These are phyloP conservation scores for Indicator indicator DNA, from an alignment of 2,113 vertebrate genomes.

Conservation along the genomic window DNA sequence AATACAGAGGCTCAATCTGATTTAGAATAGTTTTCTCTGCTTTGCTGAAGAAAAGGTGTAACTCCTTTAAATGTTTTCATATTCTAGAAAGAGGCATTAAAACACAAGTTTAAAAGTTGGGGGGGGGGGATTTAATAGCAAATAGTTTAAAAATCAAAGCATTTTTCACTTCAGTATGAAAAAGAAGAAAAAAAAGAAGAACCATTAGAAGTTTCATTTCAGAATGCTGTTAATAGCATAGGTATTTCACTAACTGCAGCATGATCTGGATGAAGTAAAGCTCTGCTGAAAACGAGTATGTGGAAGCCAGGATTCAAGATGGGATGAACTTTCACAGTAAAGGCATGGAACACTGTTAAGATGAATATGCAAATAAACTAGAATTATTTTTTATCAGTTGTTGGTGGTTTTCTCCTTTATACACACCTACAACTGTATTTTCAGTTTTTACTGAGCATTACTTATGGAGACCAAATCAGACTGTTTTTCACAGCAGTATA, in stretches of 20 bases:
- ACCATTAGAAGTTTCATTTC: neutral
- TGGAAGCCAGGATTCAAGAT: neutral
- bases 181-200: neutral
- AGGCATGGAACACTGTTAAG: rapidly evolving
- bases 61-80: neutral
- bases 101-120: neutral
- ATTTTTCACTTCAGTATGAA: neutral
- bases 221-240: neutral
- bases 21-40: neutral
- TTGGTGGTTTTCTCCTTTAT: neutral
- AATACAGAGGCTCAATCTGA: slow-evolving; percentile 13
- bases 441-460: neutral
- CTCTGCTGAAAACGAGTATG: neutral
- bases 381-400: neutral
- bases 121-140: neutral
- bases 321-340: neutral
- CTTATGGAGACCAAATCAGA: neutral
- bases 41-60: neutral
- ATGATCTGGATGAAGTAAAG: neutral
- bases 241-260: neutral
- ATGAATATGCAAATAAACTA: neutral
- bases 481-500: neutral
- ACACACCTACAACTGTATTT: rapidly evolving
- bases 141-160: neutral
- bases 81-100: neutral